A percentile compares a stretch with the other conserved stretches of the same genome.
Evolutionary conservation across 1,140 invertebrate genomes (phyloP).

Genomic region (Drosophila tropicalis): DNA sequence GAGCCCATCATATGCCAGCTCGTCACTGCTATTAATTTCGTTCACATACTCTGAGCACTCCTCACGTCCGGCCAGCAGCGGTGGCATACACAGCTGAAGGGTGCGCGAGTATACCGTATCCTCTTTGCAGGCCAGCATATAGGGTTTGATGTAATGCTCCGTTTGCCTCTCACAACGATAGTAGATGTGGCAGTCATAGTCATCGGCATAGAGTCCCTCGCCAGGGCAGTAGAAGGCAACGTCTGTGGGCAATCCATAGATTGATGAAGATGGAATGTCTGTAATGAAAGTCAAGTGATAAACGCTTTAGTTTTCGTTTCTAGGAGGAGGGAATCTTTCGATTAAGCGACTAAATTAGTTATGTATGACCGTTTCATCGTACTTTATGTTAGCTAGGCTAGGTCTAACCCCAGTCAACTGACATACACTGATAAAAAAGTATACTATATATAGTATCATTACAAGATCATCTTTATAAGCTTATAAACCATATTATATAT

Average conservation of each 20-base stretch:
- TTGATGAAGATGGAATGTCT: conserved; percentile 62
- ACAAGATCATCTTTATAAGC: no score
- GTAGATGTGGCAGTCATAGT: conserved; percentile 85
- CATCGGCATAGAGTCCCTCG: conserved; percentile 88
- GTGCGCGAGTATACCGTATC: conserved; percentile 81
- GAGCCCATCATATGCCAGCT: conserved; percentile 55
- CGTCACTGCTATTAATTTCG: conserved; percentile 66
- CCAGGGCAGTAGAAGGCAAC: conserved; percentile 82
- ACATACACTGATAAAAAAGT: background rate
- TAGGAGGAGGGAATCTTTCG: background rate
- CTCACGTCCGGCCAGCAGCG: conserved; percentile 72
- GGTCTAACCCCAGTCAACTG: background rate
- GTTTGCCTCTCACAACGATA: conserved; percentile 84
- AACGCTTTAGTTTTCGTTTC: conserved; percentile 31
- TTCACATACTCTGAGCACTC: conserved; percentile 74
- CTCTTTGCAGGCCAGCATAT: conserved; percentile 83
- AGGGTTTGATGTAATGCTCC: conserved; percentile 83
- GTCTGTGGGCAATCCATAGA: conserved; percentile 28
- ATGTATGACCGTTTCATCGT: conserved; percentile 1
- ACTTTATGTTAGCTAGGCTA: conserved; percentile 2
- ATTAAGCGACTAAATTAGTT: conserved; percentile 53
- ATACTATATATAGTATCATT: background rate
- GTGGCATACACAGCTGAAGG: conserved; percentile 72
- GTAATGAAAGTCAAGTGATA: conserved; percentile 47
- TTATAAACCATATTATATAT: no score